Conservation (phyloP, 2,113 vertebrate species). For the Oophaga pumilio region DNA sequence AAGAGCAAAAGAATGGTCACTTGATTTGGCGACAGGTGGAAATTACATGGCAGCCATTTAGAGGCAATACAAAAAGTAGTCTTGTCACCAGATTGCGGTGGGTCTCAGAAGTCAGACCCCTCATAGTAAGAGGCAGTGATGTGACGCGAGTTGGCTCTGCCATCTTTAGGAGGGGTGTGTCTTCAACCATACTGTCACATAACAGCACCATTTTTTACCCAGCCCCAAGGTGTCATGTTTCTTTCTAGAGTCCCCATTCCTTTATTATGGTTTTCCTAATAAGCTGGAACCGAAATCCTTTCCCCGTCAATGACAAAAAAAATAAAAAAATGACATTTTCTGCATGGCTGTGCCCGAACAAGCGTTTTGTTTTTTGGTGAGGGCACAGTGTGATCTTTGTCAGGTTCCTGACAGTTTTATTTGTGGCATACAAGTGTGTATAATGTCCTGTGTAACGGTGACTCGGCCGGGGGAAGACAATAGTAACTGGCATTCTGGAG, state of each 20-base stretch:
- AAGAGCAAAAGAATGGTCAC: no score
- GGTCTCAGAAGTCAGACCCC: not conserved
- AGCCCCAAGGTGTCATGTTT: not conserved
- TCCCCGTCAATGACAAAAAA: slow-evolving; percentile 66
- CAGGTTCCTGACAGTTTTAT: slow-evolving; percentile 82
- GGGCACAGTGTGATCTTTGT: slow-evolving; percentile 74
- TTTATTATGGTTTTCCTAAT: slow-evolving; percentile 1
- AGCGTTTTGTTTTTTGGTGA: slow-evolving; percentile 78
- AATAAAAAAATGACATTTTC: slow-evolving; percentile 83
- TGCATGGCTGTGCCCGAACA: slow-evolving; percentile 80
- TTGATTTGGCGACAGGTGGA: no score
- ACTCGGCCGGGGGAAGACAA: slow-evolving; percentile 77
- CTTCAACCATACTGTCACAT: not conserved
- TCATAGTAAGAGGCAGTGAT: not conserved
- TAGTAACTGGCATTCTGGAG: slow-evolving; percentile 79
- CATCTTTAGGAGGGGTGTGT: not conserved
- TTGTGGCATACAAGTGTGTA: slow-evolving; percentile 79
- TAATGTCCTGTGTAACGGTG: slow-evolving; percentile 84
- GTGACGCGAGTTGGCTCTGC: not conserved
- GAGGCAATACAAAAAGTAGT: no score
- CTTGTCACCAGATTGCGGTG: slow-evolving; percentile 6
- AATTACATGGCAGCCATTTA: no score
- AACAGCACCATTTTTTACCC: not conserved
- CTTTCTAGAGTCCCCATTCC: slow-evolving; percentile 54
- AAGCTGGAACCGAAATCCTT: not conserved